Evolutionary conservation across 2,888 invertebrate genomes (phyloP).

Genomic region (Megalurothrips usitatus): DNA sequence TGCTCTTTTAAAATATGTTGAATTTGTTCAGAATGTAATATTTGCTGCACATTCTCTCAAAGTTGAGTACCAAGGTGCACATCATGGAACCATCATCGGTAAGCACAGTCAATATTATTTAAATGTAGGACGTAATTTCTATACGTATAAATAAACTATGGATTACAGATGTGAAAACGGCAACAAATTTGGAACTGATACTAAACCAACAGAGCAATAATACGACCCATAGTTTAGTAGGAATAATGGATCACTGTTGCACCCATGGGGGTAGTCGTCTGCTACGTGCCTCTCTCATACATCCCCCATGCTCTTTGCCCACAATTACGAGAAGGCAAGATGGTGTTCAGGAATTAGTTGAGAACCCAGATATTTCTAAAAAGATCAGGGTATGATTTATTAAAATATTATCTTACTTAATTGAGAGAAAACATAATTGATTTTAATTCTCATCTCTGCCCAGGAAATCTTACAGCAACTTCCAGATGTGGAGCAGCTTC

Average conservation of each 20-base stretch:
- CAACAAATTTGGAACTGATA: slow-evolving; percentile 69
- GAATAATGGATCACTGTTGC: slow-evolving; percentile 62
- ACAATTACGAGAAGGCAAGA: slow-evolving; percentile 66
- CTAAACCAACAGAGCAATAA: slow-evolving; percentile 34
- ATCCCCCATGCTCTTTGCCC: slow-evolving; percentile 66
- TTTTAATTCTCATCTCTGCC: slow-evolving; percentile 38
- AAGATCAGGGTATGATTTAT: slow-evolving; percentile 55
- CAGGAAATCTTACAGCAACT: slow-evolving; percentile 63
- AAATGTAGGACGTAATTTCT: too few relatives aligned
- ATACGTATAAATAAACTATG: slow-evolving; percentile 17
- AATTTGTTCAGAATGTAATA: slow-evolving; percentile 68
- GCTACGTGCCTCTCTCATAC: slow-evolving; percentile 73
- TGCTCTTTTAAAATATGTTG: slow-evolving; percentile 79
- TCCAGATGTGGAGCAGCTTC: slow-evolving; percentile 71
- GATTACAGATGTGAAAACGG: slow-evolving; percentile 70
- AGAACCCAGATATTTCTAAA: slow-evolving; percentile 59
- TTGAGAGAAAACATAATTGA: background rate
- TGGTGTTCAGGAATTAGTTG: slow-evolving; percentile 70
- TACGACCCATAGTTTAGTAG: slow-evolving; percentile 55
- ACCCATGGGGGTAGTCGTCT: slow-evolving; percentile 72
- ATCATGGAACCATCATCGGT: slow-evolving; percentile 81
- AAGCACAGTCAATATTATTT: slow-evolving; percentile 37
- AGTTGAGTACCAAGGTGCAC: slow-evolving; percentile 75
- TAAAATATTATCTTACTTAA: slow-evolving; percentile 29
- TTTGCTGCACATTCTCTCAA: slow-evolving; percentile 73